phyloP scores from a whole-genome alignment of 1,140 invertebrate genomes.

The Pectinophora gossypiella region DNA sequence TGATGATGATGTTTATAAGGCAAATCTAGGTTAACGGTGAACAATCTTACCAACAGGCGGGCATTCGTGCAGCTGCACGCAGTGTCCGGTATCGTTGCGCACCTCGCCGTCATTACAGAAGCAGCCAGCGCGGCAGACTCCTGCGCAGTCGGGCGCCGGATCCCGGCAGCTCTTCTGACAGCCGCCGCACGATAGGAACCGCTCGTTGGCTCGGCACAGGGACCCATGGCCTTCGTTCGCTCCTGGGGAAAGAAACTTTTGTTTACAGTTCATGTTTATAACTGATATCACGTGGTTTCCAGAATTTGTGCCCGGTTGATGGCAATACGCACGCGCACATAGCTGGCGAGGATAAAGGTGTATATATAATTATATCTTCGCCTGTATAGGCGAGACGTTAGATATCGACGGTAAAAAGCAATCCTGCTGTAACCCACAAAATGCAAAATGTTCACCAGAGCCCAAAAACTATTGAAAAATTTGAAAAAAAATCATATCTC shows the following conservation, averaged over 20 bases:
- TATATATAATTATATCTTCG: too few species aligned
- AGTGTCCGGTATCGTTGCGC: conserved; percentile 26
- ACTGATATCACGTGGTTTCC: background rate
- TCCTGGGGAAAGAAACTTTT: background rate
- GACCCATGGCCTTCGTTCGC: background rate
- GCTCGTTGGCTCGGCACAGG: conserved; percentile 23
- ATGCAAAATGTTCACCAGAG: too few species aligned
- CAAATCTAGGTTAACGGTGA: too few species aligned
- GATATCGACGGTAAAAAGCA: too few species aligned
- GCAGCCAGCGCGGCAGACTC: conserved; percentile 30
- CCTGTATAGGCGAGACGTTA: background rate
- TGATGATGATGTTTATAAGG: too few species aligned
- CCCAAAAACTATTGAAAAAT: too few species aligned
- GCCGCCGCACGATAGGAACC: conserved; percentile 28
- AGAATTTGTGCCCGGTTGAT: too few species aligned
- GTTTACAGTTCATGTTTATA: background rate
- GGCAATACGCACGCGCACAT: too few species aligned
- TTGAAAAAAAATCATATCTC: too few species aligned
- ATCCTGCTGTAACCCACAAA: too few species aligned
- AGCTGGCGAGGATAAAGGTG: too few species aligned
- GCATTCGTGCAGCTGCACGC: conserved; percentile 31
- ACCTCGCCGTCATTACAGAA: conserved; percentile 28
- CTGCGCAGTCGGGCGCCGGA: conserved; percentile 31
- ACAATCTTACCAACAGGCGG: conserved; percentile 27
- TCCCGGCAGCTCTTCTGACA: conserved; percentile 31